Percentiles rank a stretch among this genome's conserved stretches.
Conservation (phyloP, 2,113 vertebrate species). For the Regulus satrapa region DNA sequence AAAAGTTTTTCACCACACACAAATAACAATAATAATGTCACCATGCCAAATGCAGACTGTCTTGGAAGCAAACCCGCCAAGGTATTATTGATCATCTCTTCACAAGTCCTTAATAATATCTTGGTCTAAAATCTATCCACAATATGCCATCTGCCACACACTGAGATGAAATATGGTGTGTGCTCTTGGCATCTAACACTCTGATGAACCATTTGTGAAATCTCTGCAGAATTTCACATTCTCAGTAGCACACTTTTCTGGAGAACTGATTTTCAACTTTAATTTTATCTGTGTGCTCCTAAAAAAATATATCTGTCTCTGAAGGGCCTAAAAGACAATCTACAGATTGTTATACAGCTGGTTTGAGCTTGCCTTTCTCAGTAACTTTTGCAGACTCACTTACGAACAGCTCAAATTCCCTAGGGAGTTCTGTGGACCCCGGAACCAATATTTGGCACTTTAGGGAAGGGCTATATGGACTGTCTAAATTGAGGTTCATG, state of each 20-base stretch:
- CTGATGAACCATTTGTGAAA: slow-evolving; percentile 13
- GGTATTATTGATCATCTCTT: slow-evolving; percentile 15
- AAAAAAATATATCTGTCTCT: not conserved
- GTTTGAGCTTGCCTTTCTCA: not conserved
- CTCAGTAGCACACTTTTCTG: not conserved
- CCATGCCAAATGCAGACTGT: not conserved
- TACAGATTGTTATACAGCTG: not conserved
- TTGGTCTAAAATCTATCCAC: slow-evolving; percentile 19
- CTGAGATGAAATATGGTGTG: slow-evolving; percentile 11
- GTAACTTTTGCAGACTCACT: not conserved
- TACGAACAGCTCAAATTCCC: not conserved
- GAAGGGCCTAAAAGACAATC: not conserved
- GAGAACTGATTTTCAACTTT: not conserved
- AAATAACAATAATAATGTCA: slow-evolving; percentile 11
- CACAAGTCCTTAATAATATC: slow-evolving; percentile 36
- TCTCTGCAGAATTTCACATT: not conserved
- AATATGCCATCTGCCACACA: slow-evolving; percentile 13
- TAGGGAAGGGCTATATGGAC: not conserved
- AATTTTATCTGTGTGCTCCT: not conserved
- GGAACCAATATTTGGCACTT: not conserved
- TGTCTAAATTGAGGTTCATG: not conserved
- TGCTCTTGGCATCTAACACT: slow-evolving; percentile 7
- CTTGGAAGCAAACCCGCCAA: slow-evolving; percentile 17
- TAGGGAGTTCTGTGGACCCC: not conserved
- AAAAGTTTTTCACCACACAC: not conserved